Percentiles rank a stretch among this genome's conserved stretches.
These are phyloP conservation scores for Ophioderma brevispina DNA, from an alignment of 35 echinoderm and acorn worm genomes.

Conservation along the genomic window DNA sequence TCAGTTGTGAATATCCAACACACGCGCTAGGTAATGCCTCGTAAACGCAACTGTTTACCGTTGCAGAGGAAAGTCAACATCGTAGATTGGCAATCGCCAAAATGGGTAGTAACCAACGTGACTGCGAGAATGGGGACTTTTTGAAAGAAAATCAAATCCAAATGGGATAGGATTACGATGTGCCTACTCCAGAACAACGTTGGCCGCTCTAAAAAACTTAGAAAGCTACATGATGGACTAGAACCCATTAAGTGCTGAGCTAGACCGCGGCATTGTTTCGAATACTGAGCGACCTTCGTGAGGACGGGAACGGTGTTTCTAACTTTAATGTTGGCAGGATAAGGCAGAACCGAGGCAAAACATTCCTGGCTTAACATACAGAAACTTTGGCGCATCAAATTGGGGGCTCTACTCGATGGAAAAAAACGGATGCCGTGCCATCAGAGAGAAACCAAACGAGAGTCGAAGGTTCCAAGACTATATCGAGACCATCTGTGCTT, in stretches of 20 bases:
- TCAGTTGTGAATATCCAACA: not conserved
- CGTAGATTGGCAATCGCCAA: conserved; percentile 19
- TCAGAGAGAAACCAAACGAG: not conserved
- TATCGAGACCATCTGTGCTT: not conserved
- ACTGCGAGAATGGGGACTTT: not conserved
- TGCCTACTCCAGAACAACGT: not conserved
- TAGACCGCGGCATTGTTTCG: not conserved
- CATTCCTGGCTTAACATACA: not conserved
- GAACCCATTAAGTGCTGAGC: conserved; percentile 11
- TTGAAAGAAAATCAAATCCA: conserved; percentile 7
- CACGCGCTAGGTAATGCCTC: not conserved
- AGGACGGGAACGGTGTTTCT: not conserved
- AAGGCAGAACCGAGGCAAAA: not conserved
- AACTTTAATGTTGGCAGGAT: conserved; percentile 23
- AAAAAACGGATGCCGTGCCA: not conserved
- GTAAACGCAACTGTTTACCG: too few relatives aligned
- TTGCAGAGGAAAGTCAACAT: conserved; percentile 9
- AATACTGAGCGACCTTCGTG: not conserved
- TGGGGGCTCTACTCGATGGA: not conserved
- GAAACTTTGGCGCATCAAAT: conserved; percentile 2
- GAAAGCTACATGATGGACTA: conserved; percentile 7
- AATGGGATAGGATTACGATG: conserved; percentile 2
- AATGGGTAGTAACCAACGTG: conserved; percentile 5
- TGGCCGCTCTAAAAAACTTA: conserved; percentile 8
- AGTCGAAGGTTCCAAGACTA: not conserved